These are phyloP conservation scores for Lepidurus couesii DNA, from an alignment of 1,140 invertebrate genomes.

Conservation along the genomic window DNA sequence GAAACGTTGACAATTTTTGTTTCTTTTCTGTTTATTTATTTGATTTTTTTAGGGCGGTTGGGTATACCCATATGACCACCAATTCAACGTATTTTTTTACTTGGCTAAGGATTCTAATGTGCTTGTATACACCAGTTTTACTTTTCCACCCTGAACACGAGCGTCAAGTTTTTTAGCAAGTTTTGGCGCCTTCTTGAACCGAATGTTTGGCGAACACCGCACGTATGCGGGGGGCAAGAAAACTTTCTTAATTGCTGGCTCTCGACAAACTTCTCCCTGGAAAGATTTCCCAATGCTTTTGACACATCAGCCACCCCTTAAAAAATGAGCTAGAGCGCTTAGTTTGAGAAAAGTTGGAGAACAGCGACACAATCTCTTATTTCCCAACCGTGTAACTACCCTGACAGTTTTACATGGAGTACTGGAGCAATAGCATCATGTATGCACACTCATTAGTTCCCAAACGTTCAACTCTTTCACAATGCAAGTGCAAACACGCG, in stretches of 20 bases:
- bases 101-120: background rate
- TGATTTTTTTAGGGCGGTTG: too few relatives aligned
- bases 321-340: too few relatives aligned
- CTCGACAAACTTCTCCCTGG: background rate
- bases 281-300: conserved; percentile 9
- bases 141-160: background rate
- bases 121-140: background rate
- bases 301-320: background rate
- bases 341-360: too few relatives aligned
- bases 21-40: too few relatives aligned
- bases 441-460: too few relatives aligned
- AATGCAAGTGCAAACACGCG: too few relatives aligned
- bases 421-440: too few relatives aligned
- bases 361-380: too few relatives aligned
- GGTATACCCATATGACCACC: background rate
- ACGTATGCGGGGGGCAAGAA: background rate
- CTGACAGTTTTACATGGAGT: too few relatives aligned
- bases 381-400: too few relatives aligned
- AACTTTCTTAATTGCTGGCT: conserved; percentile 10
- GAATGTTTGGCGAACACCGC: background rate
- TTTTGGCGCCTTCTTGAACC: background rate
- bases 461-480: too few relatives aligned
- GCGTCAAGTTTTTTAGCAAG: conserved; percentile 1
- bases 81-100: background rate
- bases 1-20: too few relatives aligned